Evolutionary conservation across 2,113 vertebrate species (phyloP).

Genomic region (Caranx melampygus): DNA sequence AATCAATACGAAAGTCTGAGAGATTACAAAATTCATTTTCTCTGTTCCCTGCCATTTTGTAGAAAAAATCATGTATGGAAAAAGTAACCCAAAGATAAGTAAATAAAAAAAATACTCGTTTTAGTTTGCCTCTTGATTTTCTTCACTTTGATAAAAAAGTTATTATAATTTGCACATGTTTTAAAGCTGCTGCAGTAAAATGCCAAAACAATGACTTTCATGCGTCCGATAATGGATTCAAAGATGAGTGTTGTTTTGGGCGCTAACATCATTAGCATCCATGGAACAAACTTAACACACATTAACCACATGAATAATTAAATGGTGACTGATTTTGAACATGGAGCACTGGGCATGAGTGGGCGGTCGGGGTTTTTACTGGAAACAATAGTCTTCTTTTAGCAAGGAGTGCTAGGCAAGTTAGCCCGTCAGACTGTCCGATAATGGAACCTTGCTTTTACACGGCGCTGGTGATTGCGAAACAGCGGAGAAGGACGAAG

Average conservation of each 20-base stretch:
- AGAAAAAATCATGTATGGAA: no score
- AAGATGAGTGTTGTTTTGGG: accelerated
- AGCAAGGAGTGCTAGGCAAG: neutral
- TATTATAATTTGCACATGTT: no score
- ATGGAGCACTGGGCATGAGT: accelerated
- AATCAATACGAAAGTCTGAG: no score
- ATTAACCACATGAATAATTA: accelerated
- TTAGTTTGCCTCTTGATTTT: no score
- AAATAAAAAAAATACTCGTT: no score
- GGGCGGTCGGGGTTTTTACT: accelerated
- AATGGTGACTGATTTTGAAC: neutral
- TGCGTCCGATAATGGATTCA: constrained; percentile 11
- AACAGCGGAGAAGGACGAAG: constrained; percentile 42
- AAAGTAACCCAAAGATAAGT: no score
- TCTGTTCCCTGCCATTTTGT: no score
- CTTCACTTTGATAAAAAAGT: no score
- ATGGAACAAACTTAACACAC: neutral
- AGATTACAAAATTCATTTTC: no score
- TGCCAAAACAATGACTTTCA: neutral
- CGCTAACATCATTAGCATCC: neutral
- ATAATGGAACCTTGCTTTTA: constrained; percentile 13
- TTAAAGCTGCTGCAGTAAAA: no score
- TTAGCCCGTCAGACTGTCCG: constrained; percentile 40
- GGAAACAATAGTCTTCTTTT: neutral
- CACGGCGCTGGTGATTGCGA: neutral